These are phyloP conservation scores for Drosophila meridionalis DNA, from an alignment of 2,888 invertebrate species.

Conservation along the genomic window DNA sequence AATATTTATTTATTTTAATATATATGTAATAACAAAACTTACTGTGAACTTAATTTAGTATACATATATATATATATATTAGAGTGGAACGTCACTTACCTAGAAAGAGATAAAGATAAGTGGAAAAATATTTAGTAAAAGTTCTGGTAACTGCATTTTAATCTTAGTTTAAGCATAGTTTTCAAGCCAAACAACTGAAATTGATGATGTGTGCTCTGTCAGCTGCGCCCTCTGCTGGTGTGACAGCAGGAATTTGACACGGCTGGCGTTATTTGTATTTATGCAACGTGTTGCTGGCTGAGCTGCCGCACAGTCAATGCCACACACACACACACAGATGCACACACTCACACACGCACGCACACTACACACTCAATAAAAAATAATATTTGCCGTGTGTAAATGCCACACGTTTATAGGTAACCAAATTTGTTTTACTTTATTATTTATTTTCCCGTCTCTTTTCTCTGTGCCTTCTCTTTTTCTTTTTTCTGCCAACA, in stretches of 20 bases:
- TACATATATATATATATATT: background rate
- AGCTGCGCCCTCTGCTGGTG: background rate
- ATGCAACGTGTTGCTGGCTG: conserved; percentile 58
- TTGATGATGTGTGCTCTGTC: conserved; percentile 21
- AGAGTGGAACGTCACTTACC: conserved; percentile 53
- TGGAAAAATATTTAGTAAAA: conserved; percentile 10
- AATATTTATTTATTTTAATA: background rate
- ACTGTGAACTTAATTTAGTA: conserved; percentile 62
- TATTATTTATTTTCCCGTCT: conserved; percentile 56
- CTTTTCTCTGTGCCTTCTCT: conserved; percentile 11
- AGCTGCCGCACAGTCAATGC: conserved; percentile 36
- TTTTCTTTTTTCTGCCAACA: conserved; percentile 44
- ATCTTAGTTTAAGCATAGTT: conserved; percentile 12
- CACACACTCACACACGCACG: conserved; percentile 6
- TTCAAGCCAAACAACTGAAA: conserved; percentile 17
- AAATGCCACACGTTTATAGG: conserved; percentile 73
- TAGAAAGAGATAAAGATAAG: conserved; percentile 48
- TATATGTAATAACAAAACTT: conserved; percentile 48
- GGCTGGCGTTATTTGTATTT: conserved; percentile 45
- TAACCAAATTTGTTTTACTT: conserved; percentile 71
- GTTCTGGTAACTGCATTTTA: conserved; percentile 1
- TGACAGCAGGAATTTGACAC: conserved; percentile 30
- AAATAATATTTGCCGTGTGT: conserved; percentile 69
- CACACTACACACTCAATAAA: conserved; percentile 18
- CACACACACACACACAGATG: conserved; percentile 12